Conservation (phyloP, 1,140 invertebrate species). For the Papilio machaon region DNA sequence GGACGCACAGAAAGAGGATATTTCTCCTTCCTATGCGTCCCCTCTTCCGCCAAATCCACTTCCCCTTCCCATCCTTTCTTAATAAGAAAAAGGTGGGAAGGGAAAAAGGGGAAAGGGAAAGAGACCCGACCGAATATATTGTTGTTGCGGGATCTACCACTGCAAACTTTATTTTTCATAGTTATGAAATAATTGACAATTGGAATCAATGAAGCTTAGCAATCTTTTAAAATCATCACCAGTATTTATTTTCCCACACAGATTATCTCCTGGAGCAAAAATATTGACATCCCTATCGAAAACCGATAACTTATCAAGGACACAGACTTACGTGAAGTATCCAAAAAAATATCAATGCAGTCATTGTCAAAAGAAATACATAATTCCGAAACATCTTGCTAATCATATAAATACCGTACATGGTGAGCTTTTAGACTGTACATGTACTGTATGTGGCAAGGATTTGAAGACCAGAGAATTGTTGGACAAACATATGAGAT, state of each 20-base stretch:
- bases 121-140: too few relatives aligned
- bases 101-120: too few relatives aligned
- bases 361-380: constrained; percentile 52
- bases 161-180: not conserved
- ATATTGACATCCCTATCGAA: constrained; percentile 44
- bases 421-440: constrained; percentile 43
- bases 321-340: constrained; percentile 30
- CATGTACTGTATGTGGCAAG: constrained; percentile 52
- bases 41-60: too few relatives aligned
- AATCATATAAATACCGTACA: constrained; percentile 49
- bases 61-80: too few relatives aligned
- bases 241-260: not conserved
- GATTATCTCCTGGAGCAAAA: constrained; percentile 39
- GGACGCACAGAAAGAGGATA: too few relatives aligned
- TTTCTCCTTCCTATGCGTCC: too few relatives aligned
- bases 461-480: constrained; percentile 51
- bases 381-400: constrained; percentile 45
- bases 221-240: not conserved
- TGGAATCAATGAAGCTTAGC: not conserved
- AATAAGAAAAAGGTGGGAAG: too few relatives aligned
- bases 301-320: constrained; percentile 38
- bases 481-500: constrained; percentile 50
- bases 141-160: too few relatives aligned
- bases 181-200: not conserved
- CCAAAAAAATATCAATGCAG: constrained; percentile 51